A percentile compares a stretch with the other conserved stretches of the same genome.
These are phyloP conservation scores for Macrochelys suwanniensis DNA, from an alignment of 2,797 vertebrate genomes.

Conservation along the genomic window DNA sequence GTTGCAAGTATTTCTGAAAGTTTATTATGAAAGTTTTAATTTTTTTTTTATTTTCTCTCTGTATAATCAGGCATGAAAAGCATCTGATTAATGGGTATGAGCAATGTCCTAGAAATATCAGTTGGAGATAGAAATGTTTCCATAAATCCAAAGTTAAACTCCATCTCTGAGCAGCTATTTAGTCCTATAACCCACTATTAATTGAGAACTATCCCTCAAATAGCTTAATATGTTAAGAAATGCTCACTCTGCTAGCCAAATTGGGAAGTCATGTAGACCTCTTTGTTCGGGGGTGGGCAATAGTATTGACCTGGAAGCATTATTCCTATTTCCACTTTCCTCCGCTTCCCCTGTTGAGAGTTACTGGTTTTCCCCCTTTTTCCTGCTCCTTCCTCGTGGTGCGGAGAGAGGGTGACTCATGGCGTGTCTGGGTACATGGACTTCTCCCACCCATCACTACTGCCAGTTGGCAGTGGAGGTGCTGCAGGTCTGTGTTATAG, in stretches of 20 bases:
- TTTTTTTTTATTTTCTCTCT: neutral
- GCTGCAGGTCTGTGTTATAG: neutral
- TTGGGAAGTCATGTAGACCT: neutral
- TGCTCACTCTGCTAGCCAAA: neutral
- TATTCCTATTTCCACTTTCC: accelerated
- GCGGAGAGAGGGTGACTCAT: neutral
- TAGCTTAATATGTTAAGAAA: neutral
- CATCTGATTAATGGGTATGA: neutral
- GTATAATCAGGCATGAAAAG: neutral
- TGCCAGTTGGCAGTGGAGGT: neutral
- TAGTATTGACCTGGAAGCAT: neutral
- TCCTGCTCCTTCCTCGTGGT: neutral
- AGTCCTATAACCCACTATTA: neutral
- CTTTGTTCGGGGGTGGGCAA: neutral
- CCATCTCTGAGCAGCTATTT: neutral
- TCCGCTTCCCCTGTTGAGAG: neutral
- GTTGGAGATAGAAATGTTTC: neutral
- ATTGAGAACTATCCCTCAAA: neutral
- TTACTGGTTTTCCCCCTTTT: neutral
- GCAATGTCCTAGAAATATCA: neutral
- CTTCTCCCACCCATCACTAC: neutral
- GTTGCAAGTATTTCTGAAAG: neutral
- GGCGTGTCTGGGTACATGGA: neutral
- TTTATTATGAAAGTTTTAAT: neutral
- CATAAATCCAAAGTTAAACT: neutral